Evolutionary conservation across 2,797 vertebrate genomes (phyloP), one percentile per base, ranked within the genome.

Genomic region (Champsocephalus gunnari): DNA sequence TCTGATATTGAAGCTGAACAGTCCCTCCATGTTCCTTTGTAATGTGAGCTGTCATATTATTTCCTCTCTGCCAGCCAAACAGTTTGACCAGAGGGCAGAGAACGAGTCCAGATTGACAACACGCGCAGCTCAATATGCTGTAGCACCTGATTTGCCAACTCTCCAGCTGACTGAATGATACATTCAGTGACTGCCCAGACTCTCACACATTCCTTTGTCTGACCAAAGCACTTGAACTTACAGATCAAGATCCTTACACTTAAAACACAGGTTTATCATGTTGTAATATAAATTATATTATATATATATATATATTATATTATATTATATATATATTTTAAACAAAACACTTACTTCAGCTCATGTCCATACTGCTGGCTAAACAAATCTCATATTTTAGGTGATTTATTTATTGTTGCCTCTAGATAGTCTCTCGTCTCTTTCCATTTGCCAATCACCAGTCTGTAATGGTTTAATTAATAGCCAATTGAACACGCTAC

Each of bases 1-100:
- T 65, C 62, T 76, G 83, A 88, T 87, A 79, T 82, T 66, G 59
- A 66, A 71, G 50, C 70, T 70, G 62, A 73, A 71, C 58, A 64
- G 77, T 76, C 55, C 41, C 51, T 80, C 72, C 71, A 54, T 80
- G 60, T 80, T 80, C 64, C 83, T 79, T 82, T 88, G 80, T 86
- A 88, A 91, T 83, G 57, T 45, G 60, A 81, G 80, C 87, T 93
- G 89, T 93, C 92, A 87, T 72, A 91, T 89, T 82, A 87, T 88
- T 85, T 92, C 88, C 84, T 79, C 83, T 85, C 76, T 50, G 73
- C 80, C 71, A 45, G 78, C 70, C 75, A 59, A 82, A 77, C 76
- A 67, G 66, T 84, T 86, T 90, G 81, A 86, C 89, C 91, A 85
- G 78, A 83, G 87, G 89, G 80, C 80, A 82, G 71, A 79, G 78